phyloP scores from a whole-genome alignment of 2,797 vertebrate species.

The Neosilurus mollespiculum region DNA sequence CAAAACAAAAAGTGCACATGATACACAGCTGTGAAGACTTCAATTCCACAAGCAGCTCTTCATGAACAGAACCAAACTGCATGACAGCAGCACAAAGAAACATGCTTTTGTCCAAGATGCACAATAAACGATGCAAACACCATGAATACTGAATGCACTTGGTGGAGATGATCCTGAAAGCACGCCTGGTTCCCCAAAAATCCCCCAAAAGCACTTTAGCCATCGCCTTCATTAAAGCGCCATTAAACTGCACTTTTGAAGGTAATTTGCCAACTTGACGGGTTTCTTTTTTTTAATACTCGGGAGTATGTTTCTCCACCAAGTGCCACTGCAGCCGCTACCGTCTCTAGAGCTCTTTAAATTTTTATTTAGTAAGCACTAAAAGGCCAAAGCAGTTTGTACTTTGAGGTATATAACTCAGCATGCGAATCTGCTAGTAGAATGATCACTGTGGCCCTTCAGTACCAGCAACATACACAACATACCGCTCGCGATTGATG shows the following conservation, averaged over 20 bases:
- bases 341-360: not conserved
- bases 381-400: slow-evolving; percentile 4
- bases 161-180: not conserved
- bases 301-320: slow-evolving; percentile 3
- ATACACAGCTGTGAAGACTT: not conserved
- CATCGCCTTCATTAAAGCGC: slow-evolving; percentile 26
- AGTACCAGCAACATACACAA: not conserved
- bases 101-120: slow-evolving; percentile 31
- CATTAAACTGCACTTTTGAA: slow-evolving; percentile 40
- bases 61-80: not conserved
- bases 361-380: not conserved
- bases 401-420: not conserved
- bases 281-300: slow-evolving; percentile 16
- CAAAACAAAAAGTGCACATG: not conserved
- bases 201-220: slow-evolving; percentile 2
- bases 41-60: not conserved
- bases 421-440: not conserved
- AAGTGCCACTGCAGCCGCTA: not conserved
- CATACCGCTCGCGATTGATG: not conserved
- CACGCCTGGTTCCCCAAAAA: not conserved
- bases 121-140: slow-evolving; percentile 4
- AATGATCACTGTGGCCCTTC: not conserved
- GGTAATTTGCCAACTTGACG: slow-evolving; percentile 25
- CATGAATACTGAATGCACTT: not conserved
- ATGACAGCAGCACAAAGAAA: slow-evolving; percentile 13